Evolutionary conservation across 2,797 vertebrate genomes (phyloP).

Genomic region (Decapterus maruadsi): DNA sequence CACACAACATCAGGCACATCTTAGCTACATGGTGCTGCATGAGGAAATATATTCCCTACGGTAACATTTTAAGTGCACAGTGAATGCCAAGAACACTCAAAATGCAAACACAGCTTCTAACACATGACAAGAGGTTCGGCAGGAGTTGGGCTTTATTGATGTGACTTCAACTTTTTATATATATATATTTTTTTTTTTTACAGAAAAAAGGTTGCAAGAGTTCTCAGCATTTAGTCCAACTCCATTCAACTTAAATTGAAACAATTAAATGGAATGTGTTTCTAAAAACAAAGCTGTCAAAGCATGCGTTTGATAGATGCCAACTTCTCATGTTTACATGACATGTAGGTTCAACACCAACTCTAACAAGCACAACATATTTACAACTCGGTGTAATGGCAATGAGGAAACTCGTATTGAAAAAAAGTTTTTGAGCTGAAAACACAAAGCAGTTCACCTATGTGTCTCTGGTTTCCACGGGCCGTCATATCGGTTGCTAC

Average conservation of each 20-base stretch:
- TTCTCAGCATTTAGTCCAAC: slow-evolving; percentile 35
- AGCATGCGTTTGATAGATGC: slow-evolving; percentile 5
- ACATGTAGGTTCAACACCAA: neutral
- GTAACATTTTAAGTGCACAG: slow-evolving; percentile 56
- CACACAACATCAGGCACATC: slow-evolving; percentile 70
- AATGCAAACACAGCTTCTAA: slow-evolving; percentile 49
- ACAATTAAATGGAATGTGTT: neutral
- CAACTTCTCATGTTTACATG: slow-evolving; percentile 13
- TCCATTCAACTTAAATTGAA: slow-evolving; percentile 19
- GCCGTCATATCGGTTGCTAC: slow-evolving; percentile 9
- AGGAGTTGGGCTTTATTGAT: slow-evolving; percentile 37
- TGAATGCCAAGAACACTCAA: slow-evolving; percentile 35
- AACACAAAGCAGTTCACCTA: neutral
- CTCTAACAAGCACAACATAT: neutral
- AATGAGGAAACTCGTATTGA: slow-evolving; percentile 3
- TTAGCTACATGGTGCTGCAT: slow-evolving; percentile 51
- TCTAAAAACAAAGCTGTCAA: slow-evolving; percentile 3
- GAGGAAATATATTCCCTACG: slow-evolving; percentile 50
- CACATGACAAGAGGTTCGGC: slow-evolving; percentile 31
- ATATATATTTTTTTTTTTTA: neutral
- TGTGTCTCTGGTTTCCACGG: neutral
- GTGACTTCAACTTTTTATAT: slow-evolving; percentile 32
- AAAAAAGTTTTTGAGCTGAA: slow-evolving; percentile 22
- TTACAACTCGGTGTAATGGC: neutral
- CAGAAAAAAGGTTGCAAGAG: slow-evolving; percentile 22